Conservation (phyloP, 2,888 invertebrate species). For the Hydroisotoma schaefferi region DNA sequence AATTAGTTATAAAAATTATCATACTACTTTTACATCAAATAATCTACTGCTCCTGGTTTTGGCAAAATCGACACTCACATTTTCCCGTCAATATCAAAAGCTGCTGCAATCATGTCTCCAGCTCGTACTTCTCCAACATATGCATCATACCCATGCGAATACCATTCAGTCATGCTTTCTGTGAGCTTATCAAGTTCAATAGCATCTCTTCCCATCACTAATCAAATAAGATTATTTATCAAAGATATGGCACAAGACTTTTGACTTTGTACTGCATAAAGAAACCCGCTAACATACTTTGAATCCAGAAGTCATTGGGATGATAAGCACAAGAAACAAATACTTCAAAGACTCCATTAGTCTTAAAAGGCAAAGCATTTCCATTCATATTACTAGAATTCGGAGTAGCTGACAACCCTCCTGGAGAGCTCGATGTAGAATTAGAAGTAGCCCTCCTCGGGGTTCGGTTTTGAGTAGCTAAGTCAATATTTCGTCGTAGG, state of each 20-base stretch:
- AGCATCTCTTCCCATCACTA: constrained; percentile 63
- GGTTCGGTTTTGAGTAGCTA: constrained; percentile 23
- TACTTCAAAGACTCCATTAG: constrained; percentile 69
- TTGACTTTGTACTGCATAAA: neutral
- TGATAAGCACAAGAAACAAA: constrained; percentile 81
- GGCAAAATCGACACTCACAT: too few relatives aligned
- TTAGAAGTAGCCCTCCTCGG: constrained; percentile 9
- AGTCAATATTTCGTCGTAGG: constrained; percentile 53
- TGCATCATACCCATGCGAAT: constrained; percentile 56
- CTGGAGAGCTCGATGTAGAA: constrained; percentile 2
- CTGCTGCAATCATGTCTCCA: constrained; percentile 81
- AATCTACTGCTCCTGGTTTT: neutral
- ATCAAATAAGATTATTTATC: constrained; percentile 1
- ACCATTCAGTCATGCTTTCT: constrained; percentile 77
- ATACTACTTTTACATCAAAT: neutral
- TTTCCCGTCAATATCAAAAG: constrained; percentile 73
- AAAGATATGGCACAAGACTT: neutral
- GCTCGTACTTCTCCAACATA: constrained; percentile 50
- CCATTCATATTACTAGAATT: constrained; percentile 8
- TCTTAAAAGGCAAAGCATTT: constrained; percentile 21
- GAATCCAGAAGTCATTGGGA: constrained; percentile 80
- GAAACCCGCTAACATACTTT: constrained; percentile 55
- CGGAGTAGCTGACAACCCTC: constrained; percentile 8
- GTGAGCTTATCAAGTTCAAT: constrained; percentile 74
- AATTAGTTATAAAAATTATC: constrained; percentile 7